Evolutionary conservation across 2,888 invertebrate genomes (phyloP).

Genomic region (Ochropleura plecta): DNA sequence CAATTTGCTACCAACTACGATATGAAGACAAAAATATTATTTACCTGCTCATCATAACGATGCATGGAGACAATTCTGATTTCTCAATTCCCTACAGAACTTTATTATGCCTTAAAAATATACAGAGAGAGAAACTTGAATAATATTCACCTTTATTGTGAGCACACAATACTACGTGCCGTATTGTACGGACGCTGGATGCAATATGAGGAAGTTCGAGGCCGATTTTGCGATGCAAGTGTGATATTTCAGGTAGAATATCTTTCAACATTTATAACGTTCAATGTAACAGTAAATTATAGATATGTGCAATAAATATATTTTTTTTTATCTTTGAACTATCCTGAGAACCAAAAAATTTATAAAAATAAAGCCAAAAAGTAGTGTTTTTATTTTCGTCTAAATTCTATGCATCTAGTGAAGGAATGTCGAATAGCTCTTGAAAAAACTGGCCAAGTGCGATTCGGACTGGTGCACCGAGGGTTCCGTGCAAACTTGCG

Average conservation of each 20-base stretch:
- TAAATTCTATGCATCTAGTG: not conserved
- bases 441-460: not conserved
- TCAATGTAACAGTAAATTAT: not conserved
- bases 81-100: not conserved
- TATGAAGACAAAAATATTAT: not conserved
- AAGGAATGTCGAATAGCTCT: not conserved
- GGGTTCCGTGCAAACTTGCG: no score
- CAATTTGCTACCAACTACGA: no score
- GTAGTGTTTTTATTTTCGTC: not conserved
- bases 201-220: conserved; percentile 44
- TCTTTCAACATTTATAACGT: not conserved
- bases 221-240: conserved; percentile 28
- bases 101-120: conserved; percentile 11
- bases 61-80: not conserved
- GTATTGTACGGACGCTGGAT: conserved; percentile 38
- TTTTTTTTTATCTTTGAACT: not conserved
- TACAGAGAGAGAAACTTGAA: conserved; percentile 21
- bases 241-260: conserved; percentile 1
- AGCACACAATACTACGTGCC: conserved; percentile 56
- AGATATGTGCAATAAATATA: not conserved
- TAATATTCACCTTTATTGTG: conserved; percentile 56
- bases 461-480: no score
- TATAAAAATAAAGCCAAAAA: not conserved
- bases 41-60: not conserved
- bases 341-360: not conserved